phyloP scores from a whole-genome alignment of 2,888 invertebrate genomes.

The Lamellibrachia columna region DNA sequence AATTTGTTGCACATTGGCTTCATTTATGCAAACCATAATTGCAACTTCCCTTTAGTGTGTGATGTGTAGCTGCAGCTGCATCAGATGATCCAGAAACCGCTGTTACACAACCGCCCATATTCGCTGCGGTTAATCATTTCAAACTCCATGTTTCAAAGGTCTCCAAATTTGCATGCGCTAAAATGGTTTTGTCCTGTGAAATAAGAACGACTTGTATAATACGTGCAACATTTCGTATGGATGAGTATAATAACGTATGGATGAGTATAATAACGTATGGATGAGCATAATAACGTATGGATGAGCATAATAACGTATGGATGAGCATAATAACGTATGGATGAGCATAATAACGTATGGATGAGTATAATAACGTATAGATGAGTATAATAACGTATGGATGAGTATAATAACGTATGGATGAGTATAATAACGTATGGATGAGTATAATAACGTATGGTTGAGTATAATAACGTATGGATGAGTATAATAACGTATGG shows the following conservation, averaged over 20 bases:
- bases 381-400: too few species aligned
- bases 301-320: too few species aligned
- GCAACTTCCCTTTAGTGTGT: not conserved
- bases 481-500: too few species aligned
- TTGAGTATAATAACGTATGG: too few species aligned
- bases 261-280: too few species aligned
- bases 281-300: not conserved
- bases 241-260: not conserved
- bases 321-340: too few species aligned
- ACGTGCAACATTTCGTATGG: not conserved
- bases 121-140: not conserved
- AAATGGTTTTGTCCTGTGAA: not conserved
- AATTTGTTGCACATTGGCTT: slow-evolving; percentile 9
- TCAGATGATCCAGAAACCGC: not conserved
- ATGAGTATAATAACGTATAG: too few species aligned
- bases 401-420: too few species aligned
- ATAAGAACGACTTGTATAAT: not conserved
- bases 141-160: not conserved
- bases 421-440: not conserved
- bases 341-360: too few species aligned
- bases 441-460: too few species aligned
- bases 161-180: not conserved
- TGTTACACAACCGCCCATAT: too few species aligned
- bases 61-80: not conserved
- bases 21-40: not conserved